Percentiles rank a stretch among this genome's conserved stretches.
Evolutionary conservation across 1,140 invertebrate species (phyloP).

Genomic region (Galendromus occidentalis): DNA sequence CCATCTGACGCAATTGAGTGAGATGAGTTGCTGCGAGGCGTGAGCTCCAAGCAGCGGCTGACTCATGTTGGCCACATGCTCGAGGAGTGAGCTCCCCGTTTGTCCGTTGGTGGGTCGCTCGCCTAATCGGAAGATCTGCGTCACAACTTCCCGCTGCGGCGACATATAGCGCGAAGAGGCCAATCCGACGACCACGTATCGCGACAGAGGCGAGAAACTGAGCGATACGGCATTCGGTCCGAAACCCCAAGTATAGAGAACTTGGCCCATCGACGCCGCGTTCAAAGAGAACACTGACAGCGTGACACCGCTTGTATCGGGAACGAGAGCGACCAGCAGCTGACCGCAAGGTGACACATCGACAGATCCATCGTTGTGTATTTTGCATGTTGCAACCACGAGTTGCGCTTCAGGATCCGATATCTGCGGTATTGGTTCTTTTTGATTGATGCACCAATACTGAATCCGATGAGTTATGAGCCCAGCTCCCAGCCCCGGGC

Average conservation of each 20-base stretch:
- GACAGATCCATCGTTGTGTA: constrained; percentile 67
- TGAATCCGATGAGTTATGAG: constrained; percentile 15
- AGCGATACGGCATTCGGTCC: constrained; percentile 58
- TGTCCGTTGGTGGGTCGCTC: constrained; percentile 13
- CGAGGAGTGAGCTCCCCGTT: constrained; percentile 23
- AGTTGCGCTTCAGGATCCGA: constrained; percentile 37
- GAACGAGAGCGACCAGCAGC: constrained; percentile 50
- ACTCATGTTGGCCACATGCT: constrained; percentile 38
- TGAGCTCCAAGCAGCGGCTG: constrained; percentile 27
- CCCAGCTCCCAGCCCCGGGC: not conserved
- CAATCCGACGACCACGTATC: constrained; percentile 55
- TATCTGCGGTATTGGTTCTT: not conserved
- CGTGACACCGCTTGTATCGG: constrained; percentile 35
- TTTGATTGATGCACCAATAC: not conserved
- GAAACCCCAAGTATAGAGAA: constrained; percentile 49
- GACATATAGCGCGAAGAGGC: constrained; percentile 38
- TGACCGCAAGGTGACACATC: constrained; percentile 58
- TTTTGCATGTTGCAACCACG: constrained; percentile 55
- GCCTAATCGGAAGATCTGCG: constrained; percentile 33
- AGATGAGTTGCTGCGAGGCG: constrained; percentile 24
- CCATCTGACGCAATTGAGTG: constrained; percentile 64
- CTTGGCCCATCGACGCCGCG: constrained; percentile 47
- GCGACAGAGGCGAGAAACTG: constrained; percentile 50
- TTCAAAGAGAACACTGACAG: constrained; percentile 48
- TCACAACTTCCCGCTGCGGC: constrained; percentile 39